phyloP scores from a whole-genome alignment of 2,797 vertebrate genomes.

The Jordanella pulchra region DNA sequence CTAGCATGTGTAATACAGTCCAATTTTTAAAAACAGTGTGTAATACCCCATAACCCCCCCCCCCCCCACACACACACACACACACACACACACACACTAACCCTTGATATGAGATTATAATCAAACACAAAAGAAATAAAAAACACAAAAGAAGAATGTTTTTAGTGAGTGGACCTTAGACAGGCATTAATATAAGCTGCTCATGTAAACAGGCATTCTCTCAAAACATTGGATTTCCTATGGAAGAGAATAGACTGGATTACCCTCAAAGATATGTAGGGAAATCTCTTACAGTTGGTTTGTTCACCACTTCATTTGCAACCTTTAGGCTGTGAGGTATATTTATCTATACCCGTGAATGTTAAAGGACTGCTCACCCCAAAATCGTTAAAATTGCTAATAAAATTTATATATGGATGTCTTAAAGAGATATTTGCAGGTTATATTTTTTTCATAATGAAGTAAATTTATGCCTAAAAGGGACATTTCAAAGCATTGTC shows the following conservation, averaged over 20 bases:
- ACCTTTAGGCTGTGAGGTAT: neutral
- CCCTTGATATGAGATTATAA: neutral
- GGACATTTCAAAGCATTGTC: no score
- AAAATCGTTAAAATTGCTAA: no score
- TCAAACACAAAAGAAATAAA: slow-evolving; percentile 14
- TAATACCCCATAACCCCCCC: neutral
- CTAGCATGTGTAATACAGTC: slow-evolving; percentile 15
- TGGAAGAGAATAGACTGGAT: slow-evolving; percentile 48
- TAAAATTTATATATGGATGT: no score
- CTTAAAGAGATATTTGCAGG: no score
- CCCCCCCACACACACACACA: no score
- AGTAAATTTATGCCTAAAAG: no score
- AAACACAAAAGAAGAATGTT: neutral
- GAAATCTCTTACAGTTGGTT: slow-evolving; percentile 8
- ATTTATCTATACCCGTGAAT: neutral
- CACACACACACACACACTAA: no score
- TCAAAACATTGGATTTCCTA: slow-evolving; percentile 51
- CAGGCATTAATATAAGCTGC: slow-evolving; percentile 26
- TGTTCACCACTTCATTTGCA: neutral
- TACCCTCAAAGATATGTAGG: slow-evolving; percentile 30
- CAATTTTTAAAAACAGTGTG: slow-evolving; percentile 14
- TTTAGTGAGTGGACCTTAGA: slow-evolving; percentile 39
- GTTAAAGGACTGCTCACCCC: no score
- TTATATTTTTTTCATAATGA: no score
- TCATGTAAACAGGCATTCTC: slow-evolving; percentile 7